Evolutionary conservation across 2,888 invertebrate genomes (phyloP), one percentile per base, ranked within the genome.

Genomic region (Fissipunctia ypsillon): DNA sequence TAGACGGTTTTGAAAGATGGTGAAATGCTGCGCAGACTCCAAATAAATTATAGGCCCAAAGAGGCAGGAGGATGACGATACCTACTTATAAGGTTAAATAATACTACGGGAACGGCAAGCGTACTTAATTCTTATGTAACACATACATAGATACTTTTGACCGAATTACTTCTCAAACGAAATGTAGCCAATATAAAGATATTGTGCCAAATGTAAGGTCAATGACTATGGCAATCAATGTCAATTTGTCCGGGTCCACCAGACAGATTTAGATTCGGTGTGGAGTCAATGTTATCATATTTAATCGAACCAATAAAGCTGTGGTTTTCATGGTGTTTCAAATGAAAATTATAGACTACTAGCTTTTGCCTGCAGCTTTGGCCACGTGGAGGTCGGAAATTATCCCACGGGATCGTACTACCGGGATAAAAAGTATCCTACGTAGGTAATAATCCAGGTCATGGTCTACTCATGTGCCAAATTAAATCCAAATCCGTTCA

Each of bases 221-320:
- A 91, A 88, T 88, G 86, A 84, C 82, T 84, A 85, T 72, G 71
- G 84, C 85, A 88, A 90, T 89, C 88, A 88, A 84, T 88, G 88
- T 82, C 88, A 90, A 90, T 90, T 90, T 83, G 69, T 80, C 73
- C 68, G 76, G 67, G 80, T 81, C 69, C 63, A 81, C 76, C 84
- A 84, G 84, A 88, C 86, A 83, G 82, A 84, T 86, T 88, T 84
- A 83, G 82, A 75, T 80, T 56, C 84, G 57, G 71, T 31, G 35
- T 54, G 61, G 60, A 81, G 67, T 75, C 80, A 84, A 57, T 61
- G 60, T 64, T 60, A 80, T 67, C 59, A 63, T 64, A 50, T 74
- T 69, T 59, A 64, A 83, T 80, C 59, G 57, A 66, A 78, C 69
- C 56, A 78, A 69, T 81, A 64, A 69, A 76, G 54, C 31, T n/a